phyloP scores from a whole-genome alignment of 2,888 invertebrate genomes.

The Mycogona germanica region DNA sequence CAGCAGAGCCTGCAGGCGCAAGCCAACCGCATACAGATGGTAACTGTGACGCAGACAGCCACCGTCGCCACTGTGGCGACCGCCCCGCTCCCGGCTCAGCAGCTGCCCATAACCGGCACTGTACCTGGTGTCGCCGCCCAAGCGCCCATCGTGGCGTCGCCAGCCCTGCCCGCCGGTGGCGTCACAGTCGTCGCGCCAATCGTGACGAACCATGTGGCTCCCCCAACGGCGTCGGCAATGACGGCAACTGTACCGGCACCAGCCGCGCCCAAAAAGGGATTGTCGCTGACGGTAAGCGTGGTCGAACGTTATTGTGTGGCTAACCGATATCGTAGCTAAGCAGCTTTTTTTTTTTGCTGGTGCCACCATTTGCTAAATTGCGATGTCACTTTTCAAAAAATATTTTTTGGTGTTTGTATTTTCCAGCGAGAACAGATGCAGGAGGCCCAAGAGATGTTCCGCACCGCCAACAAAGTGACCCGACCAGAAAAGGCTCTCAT shows the following conservation, averaged over 20 bases:
- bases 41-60: conserved; percentile 9
- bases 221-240: conserved; percentile 12
- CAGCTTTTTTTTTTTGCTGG: background rate
- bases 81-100: conserved; percentile 20
- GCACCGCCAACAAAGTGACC: conserved; percentile 89
- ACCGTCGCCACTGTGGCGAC: conserved; percentile 6
- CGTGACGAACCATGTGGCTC: conserved; percentile 20
- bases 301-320: background rate
- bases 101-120: too few relatives aligned
- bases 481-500: conserved; percentile 95
- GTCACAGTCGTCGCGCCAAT: too few relatives aligned
- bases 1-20: conserved; percentile 25
- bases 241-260: conserved; percentile 10
- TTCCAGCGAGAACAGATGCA: conserved; percentile 85
- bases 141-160: conserved; percentile 19
- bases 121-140: conserved; percentile 19
- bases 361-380: background rate
- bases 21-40: conserved; percentile 18
- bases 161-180: too few relatives aligned
- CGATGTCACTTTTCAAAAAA: background rate
- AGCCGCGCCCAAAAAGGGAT: conserved; percentile 28
- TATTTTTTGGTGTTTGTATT: background rate
- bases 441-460: conserved; percentile 96
- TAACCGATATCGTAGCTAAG: background rate
- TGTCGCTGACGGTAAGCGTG: conserved; percentile 33